A percentile compares a stretch with the other conserved stretches of the same genome.
Conservation (phyloP, 2,113 vertebrate genomes). For the western clawed frog (Xenopus tropicalis) region UCB_Xtro_10.0 CM004444.2:146072501-146073000, state of each 20-base stretch:
- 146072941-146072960: not conserved
- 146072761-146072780: not conserved
- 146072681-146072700: too few relatives aligned
- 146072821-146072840: not conserved
- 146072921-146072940: not conserved
- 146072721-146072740: not conserved
- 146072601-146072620: too few relatives aligned
- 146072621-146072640: too few relatives aligned
- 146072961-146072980: too few relatives aligned
- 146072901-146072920: not conserved
- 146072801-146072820: not conserved
- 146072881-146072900: not conserved
- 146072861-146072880: not conserved
- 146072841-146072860: not conserved
- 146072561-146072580: too few relatives aligned
- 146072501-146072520: too few relatives aligned
- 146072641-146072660: too few relatives aligned
- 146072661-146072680: too few relatives aligned
- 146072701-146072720: not conserved
- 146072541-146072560: too few relatives aligned
- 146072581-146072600: too few relatives aligned
- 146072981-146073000: too few relatives aligned
- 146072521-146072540: too few relatives aligned
- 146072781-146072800: not conserved
- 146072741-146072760: not conserved